Conservation (phyloP, 2,888 invertebrate species). For the Ophion ventricosus region DNA sequence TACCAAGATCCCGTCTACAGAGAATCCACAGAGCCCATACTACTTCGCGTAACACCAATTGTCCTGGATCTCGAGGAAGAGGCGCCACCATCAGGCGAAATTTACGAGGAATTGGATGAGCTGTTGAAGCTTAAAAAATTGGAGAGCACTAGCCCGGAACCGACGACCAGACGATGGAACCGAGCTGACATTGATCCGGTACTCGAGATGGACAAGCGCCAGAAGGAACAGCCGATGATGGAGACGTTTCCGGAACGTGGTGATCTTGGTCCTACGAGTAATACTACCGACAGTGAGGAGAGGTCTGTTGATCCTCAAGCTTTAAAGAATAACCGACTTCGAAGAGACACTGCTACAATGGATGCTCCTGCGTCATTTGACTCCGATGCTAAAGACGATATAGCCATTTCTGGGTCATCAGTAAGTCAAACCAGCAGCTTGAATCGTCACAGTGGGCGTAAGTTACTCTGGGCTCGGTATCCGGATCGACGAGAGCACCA, state of each 20-base stretch:
- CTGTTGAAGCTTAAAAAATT: constrained; percentile 72
- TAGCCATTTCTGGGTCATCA: constrained; percentile 10
- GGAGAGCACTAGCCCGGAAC: constrained; percentile 65
- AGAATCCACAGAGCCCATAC: constrained; percentile 59
- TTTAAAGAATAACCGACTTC: constrained; percentile 21
- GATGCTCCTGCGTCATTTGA: background rate
- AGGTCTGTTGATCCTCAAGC: constrained; percentile 13
- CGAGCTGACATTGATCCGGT: constrained; percentile 78
- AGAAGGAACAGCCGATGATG: constrained; percentile 19
- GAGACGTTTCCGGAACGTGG: constrained; percentile 76
- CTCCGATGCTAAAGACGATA: background rate
- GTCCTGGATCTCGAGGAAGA: constrained; percentile 70
- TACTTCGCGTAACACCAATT: constrained; percentile 69
- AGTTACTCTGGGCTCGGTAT: constrained; percentile 67
- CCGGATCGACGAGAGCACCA: constrained; percentile 31
- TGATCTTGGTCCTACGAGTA: constrained; percentile 70
- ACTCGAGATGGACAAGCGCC: constrained; percentile 38
- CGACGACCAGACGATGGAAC: constrained; percentile 63
- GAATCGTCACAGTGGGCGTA: constrained; percentile 60
- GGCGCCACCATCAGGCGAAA: constrained; percentile 65
- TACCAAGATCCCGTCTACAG: constrained; percentile 52
- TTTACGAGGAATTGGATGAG: constrained; percentile 77
- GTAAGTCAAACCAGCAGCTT: constrained; percentile 3
- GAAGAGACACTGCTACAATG: constrained; percentile 51
- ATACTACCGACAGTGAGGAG: constrained; percentile 8